Evolutionary conservation across 2,888 invertebrate genomes (phyloP).

Genomic region (Gryllus longicercus): DNA sequence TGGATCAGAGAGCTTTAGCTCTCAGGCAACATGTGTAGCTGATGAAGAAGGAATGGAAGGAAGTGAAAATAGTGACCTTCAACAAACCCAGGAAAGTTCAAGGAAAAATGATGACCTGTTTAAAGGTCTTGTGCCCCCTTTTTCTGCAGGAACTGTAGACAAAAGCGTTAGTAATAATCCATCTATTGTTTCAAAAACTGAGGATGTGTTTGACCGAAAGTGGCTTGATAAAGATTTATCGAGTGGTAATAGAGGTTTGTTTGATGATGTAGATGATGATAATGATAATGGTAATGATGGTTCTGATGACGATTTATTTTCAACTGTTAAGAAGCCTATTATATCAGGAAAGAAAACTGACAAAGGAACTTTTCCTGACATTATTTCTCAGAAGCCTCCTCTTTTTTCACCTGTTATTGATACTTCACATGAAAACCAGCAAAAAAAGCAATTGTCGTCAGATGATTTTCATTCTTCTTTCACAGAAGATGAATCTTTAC

Average conservation of each 20-base stretch:
- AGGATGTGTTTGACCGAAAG: too few species aligned
- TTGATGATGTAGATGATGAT: slow-evolving; percentile 19
- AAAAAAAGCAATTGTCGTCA: too few species aligned
- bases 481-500: slow-evolving; percentile 32
- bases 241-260: slow-evolving; percentile 18
- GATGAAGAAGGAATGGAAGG: background rate
- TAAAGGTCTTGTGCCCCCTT: background rate
- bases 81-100: too few species aligned
- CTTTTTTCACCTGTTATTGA: slow-evolving; percentile 17
- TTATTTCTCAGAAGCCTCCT: too few species aligned
- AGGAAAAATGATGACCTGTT: too few species aligned
- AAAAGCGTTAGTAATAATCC: too few species aligned
- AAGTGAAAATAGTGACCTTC: background rate
- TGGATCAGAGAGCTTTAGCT: background rate
- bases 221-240: slow-evolving; percentile 18
- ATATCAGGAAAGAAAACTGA: slow-evolving; percentile 20
- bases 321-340: slow-evolving; percentile 20
- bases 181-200: too few species aligned
- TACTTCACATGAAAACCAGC: slow-evolving; percentile 29
- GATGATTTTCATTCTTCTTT: too few species aligned
- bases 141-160: background rate
- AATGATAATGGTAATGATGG: slow-evolving; percentile 23
- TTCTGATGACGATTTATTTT: slow-evolving; percentile 21
- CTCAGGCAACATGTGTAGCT: background rate
- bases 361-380: background rate